phyloP scores from a whole-genome alignment of 2,797 vertebrate species.

The Chelmon rostratus region DNA sequence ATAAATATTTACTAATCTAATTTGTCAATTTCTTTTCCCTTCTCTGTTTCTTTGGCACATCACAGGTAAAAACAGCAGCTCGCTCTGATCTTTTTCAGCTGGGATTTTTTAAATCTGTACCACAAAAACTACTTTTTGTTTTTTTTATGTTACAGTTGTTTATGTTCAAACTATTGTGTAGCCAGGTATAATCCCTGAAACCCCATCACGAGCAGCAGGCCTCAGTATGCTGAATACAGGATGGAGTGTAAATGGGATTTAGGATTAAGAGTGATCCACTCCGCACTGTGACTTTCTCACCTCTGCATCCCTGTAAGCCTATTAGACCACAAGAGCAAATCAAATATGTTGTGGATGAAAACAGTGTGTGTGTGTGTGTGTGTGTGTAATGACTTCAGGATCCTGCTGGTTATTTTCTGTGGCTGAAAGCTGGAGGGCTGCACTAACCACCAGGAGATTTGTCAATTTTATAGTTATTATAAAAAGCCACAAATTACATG shows the following conservation, averaged over 20 bases:
- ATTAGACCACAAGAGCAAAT: constrained; percentile 64
- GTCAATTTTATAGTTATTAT: background rate
- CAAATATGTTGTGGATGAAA: constrained; percentile 37
- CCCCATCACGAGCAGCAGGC: constrained; percentile 34
- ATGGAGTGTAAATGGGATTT: constrained; percentile 45
- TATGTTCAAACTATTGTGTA: constrained; percentile 49
- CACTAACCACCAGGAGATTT: too few species aligned
- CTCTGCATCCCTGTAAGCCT: constrained; percentile 59
- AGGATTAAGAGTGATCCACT: constrained; percentile 68
- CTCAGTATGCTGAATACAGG: constrained; percentile 48
- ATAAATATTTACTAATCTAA: background rate
- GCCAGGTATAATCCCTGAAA: constrained; percentile 51
- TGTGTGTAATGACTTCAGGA: constrained; percentile 6
- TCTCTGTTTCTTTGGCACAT: background rate
- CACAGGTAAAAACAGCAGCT: background rate
- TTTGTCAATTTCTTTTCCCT: background rate
- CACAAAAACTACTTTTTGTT: constrained; percentile 27
- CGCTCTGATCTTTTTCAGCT: background rate
- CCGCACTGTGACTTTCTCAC: constrained; percentile 50
- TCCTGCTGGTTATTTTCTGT: constrained; percentile 1
- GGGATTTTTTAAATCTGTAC: background rate
- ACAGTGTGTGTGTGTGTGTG: constrained; percentile 16
- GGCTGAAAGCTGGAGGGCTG: background rate
- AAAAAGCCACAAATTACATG: background rate
- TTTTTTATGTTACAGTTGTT: background rate